A percentile compares a stretch with the other conserved stretches of the same genome.
Conservation (phyloP, 2,888 invertebrate species). For the Archips xylosteana region DNA sequence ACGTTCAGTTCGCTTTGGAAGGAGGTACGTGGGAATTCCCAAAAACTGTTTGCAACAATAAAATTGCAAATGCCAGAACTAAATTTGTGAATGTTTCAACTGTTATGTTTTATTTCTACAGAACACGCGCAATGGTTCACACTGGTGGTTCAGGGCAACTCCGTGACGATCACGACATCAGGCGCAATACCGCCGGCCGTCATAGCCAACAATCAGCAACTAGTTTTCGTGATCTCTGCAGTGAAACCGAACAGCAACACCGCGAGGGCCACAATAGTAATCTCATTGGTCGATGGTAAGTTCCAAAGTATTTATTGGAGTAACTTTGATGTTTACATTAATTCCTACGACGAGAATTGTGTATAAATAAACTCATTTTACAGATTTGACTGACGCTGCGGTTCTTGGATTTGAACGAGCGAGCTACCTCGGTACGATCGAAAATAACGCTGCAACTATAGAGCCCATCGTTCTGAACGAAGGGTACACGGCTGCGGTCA, state of each 20-base stretch:
- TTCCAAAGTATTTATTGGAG: not conserved
- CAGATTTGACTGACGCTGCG: conserved; percentile 39
- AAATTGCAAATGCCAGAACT: not conserved
- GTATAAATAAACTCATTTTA: conserved; percentile 45
- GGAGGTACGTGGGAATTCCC: conserved; percentile 48
- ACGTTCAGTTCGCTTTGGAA: conserved; percentile 50
- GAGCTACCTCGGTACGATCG: conserved; percentile 46
- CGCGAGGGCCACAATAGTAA: conserved; percentile 50
- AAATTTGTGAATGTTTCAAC: not conserved
- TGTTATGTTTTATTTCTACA: conserved; percentile 30
- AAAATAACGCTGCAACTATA: conserved; percentile 34
- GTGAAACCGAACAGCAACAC: conserved; percentile 45
- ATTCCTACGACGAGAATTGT: too few species aligned
- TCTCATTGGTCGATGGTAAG: conserved; percentile 46
- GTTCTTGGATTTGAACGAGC: conserved; percentile 48
- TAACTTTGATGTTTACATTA: too few species aligned
- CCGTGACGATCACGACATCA: conserved; percentile 42
- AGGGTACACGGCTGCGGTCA: conserved; percentile 44
- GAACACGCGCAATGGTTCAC: conserved; percentile 50
- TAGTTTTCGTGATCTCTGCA: conserved; percentile 51
- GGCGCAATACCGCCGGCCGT: conserved; percentile 51
- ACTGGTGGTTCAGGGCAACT: conserved; percentile 44
- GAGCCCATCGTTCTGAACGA: conserved; percentile 43
- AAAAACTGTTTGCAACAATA: not conserved
- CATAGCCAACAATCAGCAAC: conserved; percentile 50